These are phyloP conservation scores for Physocephala rufipes DNA, from an alignment of 2,888 invertebrate species.

Conservation along the genomic window DNA sequence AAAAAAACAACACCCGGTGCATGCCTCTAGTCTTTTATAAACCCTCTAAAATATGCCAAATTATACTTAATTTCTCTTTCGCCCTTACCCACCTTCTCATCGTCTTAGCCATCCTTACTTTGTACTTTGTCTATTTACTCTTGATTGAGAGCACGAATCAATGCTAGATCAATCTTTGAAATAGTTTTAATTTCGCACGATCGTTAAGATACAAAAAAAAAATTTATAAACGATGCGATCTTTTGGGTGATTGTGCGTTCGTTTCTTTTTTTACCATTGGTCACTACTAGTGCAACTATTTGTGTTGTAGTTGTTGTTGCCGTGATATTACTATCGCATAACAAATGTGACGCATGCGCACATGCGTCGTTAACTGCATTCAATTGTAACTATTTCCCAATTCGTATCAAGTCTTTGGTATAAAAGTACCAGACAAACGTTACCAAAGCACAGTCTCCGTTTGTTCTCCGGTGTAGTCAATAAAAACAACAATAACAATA, in stretches of 20 bases:
- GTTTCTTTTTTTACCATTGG: constrained; percentile 29
- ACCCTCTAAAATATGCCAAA: no score
- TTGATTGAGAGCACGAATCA: neutral
- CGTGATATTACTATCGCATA: constrained; percentile 20
- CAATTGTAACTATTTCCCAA: constrained; percentile 2
- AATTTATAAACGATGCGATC: constrained; percentile 31
- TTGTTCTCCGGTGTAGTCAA: constrained; percentile 3
- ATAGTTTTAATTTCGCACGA: constrained; percentile 30
- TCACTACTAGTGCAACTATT: constrained; percentile 2
- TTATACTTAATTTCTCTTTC: no score
- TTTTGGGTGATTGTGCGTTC: constrained; percentile 44
- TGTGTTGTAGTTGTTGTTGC: constrained; percentile 28
- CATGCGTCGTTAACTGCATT: constrained; percentile 21
- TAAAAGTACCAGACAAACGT: constrained; percentile 23
- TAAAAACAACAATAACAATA: constrained; percentile 15
- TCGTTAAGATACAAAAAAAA: constrained; percentile 10
- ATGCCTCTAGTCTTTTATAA: no score
- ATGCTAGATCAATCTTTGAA: neutral
- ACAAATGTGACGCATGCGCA: neutral
- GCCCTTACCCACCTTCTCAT: no score
- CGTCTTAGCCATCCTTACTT: no score
- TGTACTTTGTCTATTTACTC: neutral
- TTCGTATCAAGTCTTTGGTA: neutral
- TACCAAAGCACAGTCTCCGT: constrained; percentile 23
- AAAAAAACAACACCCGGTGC: no score